A percentile compares a stretch with the other conserved stretches of the same genome.
phyloP scores from a whole-genome alignment of 2,888 invertebrate genomes.

The Diachrysia chrysitis region DNA sequence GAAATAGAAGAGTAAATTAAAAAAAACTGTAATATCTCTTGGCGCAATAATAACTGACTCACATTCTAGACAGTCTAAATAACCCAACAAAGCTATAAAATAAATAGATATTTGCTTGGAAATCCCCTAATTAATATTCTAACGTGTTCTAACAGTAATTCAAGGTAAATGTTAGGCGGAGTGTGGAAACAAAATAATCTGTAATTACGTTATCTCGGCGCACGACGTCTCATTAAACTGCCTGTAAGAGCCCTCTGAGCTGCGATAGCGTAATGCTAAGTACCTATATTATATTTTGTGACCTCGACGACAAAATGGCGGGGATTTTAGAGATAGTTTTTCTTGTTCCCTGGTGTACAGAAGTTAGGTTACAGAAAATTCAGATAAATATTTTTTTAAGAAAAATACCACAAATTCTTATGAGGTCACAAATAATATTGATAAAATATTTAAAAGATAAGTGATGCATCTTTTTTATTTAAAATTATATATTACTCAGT shows the following conservation, averaged over 20 bases:
- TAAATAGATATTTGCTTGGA: background rate
- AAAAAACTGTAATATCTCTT: too few species aligned
- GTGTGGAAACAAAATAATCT: conserved; percentile 44
- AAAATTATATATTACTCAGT: too few species aligned
- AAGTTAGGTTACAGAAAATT: too few species aligned
- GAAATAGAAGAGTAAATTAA: too few species aligned
- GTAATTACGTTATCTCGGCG: conserved; percentile 49
- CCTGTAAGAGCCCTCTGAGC: conserved; percentile 7
- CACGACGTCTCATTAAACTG: conserved; percentile 39
- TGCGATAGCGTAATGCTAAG: conserved; percentile 21
- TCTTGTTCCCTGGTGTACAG: background rate
- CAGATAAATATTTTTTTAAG: too few species aligned
- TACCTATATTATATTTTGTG: conserved; percentile 13
- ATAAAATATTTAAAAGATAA: too few species aligned
- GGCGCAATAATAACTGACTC: background rate
- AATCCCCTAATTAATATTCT: conserved; percentile 27
- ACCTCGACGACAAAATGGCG: background rate
- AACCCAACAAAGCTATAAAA: background rate
- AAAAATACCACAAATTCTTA: too few species aligned
- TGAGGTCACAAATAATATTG: too few species aligned
- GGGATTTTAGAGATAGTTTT: background rate
- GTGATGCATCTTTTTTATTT: too few species aligned
- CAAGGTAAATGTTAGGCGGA: conserved; percentile 12
- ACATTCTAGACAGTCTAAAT: background rate
- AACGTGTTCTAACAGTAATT: conserved; percentile 14